Evolutionary conservation across 2,888 invertebrate species (phyloP).

Genomic region (Agriotes lineatus): DNA sequence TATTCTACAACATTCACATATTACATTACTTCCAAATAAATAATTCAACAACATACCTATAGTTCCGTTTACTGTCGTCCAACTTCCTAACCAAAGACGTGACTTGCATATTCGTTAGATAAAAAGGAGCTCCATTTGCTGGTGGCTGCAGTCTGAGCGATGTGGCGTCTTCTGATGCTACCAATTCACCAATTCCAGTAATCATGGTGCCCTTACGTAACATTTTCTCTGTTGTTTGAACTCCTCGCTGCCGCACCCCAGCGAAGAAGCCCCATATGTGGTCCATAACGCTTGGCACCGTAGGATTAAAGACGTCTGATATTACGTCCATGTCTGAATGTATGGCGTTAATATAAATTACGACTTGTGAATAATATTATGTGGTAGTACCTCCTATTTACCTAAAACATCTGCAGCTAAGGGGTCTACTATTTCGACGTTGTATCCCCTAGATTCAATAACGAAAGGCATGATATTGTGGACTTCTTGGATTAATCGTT

Average conservation of each 20-base stretch:
- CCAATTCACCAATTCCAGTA: slow-evolving; percentile 84
- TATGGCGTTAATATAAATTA: not conserved
- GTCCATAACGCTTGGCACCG: slow-evolving; percentile 80
- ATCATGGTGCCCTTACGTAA: slow-evolving; percentile 84
- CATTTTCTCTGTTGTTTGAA: slow-evolving; percentile 91
- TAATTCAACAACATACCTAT: slow-evolving; percentile 68
- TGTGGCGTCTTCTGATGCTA: slow-evolving; percentile 71
- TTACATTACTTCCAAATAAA: too few relatives aligned
- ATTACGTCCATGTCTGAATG: slow-evolving; percentile 80
- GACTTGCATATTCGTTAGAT: slow-evolving; percentile 84
- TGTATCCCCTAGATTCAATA: slow-evolving; percentile 72
- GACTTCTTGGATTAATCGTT: slow-evolving; percentile 82
- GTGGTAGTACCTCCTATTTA: slow-evolving; percentile 51
- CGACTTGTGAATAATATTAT: not conserved
- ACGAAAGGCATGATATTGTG: slow-evolving; percentile 86
- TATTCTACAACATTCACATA: too few relatives aligned
- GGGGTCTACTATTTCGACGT: slow-evolving; percentile 82
- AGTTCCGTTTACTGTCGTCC: slow-evolving; percentile 77
- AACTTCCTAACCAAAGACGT: slow-evolving; percentile 80
- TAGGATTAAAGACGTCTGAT: slow-evolving; percentile 85
- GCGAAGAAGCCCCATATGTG: slow-evolving; percentile 89
- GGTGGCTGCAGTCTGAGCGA: slow-evolving; percentile 81
- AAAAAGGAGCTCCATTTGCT: slow-evolving; percentile 77
- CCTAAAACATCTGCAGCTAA: slow-evolving; percentile 78
- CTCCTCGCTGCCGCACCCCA: slow-evolving; percentile 84